These are phyloP conservation scores for Chamaea fasciata DNA, from an alignment of 2,113 vertebrate genomes.

Conservation along the genomic window DNA sequence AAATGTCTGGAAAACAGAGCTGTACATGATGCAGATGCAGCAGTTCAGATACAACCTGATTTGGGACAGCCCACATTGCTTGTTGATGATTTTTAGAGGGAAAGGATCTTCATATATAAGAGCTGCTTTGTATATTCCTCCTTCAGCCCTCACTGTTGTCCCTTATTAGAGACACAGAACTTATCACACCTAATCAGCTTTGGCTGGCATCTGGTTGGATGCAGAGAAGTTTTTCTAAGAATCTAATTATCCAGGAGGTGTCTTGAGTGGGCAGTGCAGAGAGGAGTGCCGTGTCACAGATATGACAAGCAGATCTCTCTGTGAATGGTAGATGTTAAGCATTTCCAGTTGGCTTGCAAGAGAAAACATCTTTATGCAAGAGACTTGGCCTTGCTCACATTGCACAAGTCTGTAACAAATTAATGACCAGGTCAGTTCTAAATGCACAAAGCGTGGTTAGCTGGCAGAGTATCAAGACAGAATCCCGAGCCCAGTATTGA, in stretches of 20 bases:
- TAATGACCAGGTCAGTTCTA: constrained; percentile 56
- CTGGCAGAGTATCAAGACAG: constrained; percentile 7
- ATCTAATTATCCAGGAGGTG: background rate
- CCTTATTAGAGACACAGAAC: background rate
- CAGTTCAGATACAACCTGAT: background rate
- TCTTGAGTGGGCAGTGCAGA: background rate
- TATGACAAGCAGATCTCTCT: background rate
- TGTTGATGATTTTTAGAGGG: background rate
- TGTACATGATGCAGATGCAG: background rate
- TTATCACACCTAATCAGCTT: background rate
- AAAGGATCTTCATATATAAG: background rate
- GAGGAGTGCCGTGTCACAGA: background rate
- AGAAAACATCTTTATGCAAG: constrained; percentile 40
- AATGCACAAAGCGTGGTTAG: background rate
- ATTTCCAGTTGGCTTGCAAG: constrained; percentile 35
- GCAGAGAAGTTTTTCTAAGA: background rate
- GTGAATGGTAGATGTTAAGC: background rate
- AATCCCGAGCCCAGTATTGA: background rate
- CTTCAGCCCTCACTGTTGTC: background rate
- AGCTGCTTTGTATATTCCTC: background rate
- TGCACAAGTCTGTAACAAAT: constrained; percentile 41
- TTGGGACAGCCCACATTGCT: background rate
- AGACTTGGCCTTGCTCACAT: constrained; percentile 34
- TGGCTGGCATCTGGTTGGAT: background rate
- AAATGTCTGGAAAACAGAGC: constrained; percentile 1